Evolutionary conservation across 1,140 invertebrate genomes (phyloP), one percentile per base, ranked within the genome.

Genomic region (Brachionus angularis): DNA sequence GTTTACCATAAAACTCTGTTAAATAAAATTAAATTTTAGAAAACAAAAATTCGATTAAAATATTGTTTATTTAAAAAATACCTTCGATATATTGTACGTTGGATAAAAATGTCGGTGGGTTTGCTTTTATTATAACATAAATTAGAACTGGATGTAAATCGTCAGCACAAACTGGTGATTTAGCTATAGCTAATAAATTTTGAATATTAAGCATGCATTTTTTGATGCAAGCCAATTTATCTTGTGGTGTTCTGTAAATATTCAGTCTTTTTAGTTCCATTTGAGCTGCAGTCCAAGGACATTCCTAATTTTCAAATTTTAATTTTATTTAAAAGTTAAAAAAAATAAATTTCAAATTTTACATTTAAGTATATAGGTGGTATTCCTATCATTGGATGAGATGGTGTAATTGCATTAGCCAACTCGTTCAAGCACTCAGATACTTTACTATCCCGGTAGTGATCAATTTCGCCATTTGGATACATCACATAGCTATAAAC

Each of bases 261-360:
- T 91, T 89, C 76, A 98, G 89, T 74, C 91, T 88, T 53, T 86
- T 84, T n/a, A 98, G 86, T 81, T 93, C 91, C 46, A 89, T 87
- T 82, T 98, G 94, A 39, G 95, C 94, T 74, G 92, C 91, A n/a
- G 91, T 88, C 94, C 92, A 98, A 1, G 95, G 95, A 79, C 90
- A 93, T 76, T 97, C 94, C 75, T 89, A 88, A 77, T 14, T 34
- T 29, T 27, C 89, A 85, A 0, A 8, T 3, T 67, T 67, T 67
- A 14, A 61, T 39, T 31, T 4, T n/a, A 42, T 23, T 44, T 31
- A 61, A 34, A 23, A 34, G 7, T n/a, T 8, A 72, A 25, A 12
- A 1, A 2, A 7, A 52, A 25, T 52, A 31, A n/a, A 52, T 29
- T 47, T 69, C n/a, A 67, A 62, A 70, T 39, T 49, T 69, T 21